phyloP scores from a whole-genome alignment of 2,888 invertebrate species.

The Gerris lacustris region DNA sequence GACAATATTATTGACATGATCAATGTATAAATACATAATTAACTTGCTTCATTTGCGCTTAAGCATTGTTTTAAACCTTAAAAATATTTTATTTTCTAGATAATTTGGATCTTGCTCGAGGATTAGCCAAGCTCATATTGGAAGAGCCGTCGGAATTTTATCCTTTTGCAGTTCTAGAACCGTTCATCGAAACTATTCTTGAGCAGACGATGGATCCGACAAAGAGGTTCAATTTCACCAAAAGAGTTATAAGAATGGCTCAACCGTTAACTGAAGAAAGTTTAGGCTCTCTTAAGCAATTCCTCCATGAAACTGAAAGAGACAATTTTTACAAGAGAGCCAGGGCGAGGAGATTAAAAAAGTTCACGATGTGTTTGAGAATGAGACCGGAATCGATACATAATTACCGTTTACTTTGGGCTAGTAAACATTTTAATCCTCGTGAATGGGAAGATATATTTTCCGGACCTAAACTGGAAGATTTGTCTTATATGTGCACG shows the following conservation, averaged over 20 bases:
- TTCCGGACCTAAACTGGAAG: background rate
- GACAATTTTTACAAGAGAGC: background rate
- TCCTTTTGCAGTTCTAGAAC: constrained; percentile 8
- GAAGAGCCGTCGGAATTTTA: background rate
- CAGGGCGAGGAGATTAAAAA: background rate
- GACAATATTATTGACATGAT: too few species aligned
- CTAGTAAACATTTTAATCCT: constrained; percentile 2
- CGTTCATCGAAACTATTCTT: constrained; percentile 1
- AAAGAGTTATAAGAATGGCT: background rate
- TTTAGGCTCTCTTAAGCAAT: background rate
- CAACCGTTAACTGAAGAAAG: background rate
- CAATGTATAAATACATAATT: too few species aligned
- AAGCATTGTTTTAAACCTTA: too few species aligned
- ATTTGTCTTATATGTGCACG: background rate
- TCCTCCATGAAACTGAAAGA: background rate
- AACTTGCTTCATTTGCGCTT: too few species aligned
- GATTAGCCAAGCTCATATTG: constrained; percentile 6
- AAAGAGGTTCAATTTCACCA: background rate
- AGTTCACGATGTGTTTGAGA: background rate
- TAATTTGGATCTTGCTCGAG: background rate
- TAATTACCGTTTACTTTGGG: background rate
- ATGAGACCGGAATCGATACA: background rate
- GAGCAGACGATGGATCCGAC: constrained; percentile 4
- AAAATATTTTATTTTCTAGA: background rate
- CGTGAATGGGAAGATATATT: background rate